Evolutionary conservation across 2,888 invertebrate species (phyloP).

Genomic region (Microchrysa polita): DNA sequence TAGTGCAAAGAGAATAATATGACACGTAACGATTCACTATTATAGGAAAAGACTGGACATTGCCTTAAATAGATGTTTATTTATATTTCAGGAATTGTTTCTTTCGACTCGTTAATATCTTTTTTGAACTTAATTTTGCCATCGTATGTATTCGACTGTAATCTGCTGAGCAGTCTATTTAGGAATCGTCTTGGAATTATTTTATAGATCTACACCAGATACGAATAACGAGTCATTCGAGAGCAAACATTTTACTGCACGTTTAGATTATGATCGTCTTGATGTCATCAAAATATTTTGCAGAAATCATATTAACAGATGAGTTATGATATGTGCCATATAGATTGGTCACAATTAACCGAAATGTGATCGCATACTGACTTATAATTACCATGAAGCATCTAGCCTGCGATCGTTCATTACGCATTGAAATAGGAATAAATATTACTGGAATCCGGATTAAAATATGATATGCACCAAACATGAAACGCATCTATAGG

Average conservation of each 20-base stretch:
- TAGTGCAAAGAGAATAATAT: neutral
- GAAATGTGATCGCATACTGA: slow-evolving; percentile 30
- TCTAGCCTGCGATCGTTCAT: neutral
- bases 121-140: neutral
- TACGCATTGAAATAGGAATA: neutral
- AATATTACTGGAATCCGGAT: neutral
- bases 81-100: slow-evolving; percentile 14
- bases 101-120: neutral
- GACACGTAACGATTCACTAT: neutral
- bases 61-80: slow-evolving; percentile 27
- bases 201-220: neutral
- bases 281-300: slow-evolving; percentile 32
- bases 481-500: too few relatives aligned
- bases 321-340: slow-evolving; percentile 26
- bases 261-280: slow-evolving; percentile 16
- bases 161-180: slow-evolving; percentile 3
- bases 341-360: slow-evolving; percentile 23
- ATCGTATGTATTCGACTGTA: neutral
- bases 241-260: slow-evolving; percentile 1
- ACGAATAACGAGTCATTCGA: neutral
- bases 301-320: slow-evolving; percentile 25
- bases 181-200: neutral
- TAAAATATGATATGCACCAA: neutral
- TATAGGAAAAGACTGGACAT: neutral
- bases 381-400: slow-evolving; percentile 29